phyloP scores from a whole-genome alignment of 2,888 invertebrate genomes.

The Eupithecia dodoneata region DNA sequence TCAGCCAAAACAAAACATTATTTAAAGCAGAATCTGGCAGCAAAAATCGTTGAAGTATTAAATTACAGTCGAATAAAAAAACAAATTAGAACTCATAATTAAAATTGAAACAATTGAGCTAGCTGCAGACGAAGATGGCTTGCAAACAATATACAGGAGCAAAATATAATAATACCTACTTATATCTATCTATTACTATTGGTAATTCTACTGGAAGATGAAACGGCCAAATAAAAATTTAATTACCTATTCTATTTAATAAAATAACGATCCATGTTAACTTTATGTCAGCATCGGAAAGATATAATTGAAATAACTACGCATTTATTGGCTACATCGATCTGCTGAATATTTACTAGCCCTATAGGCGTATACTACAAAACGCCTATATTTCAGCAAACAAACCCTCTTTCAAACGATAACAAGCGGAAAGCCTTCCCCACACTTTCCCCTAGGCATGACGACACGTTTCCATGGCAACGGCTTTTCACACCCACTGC shows the following conservation, averaged over 20 bases:
- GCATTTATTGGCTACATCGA: not conserved
- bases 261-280: not conserved
- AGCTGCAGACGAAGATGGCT: too few species aligned
- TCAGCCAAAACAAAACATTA: not conserved
- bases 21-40: not conserved
- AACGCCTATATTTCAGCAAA: constrained; percentile 32
- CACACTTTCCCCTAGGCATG: constrained; percentile 75
- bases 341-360: not conserved
- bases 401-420: constrained; percentile 41
- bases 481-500: constrained; percentile 78
- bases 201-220: not conserved
- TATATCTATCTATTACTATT: not conserved
- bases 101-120: too few species aligned
- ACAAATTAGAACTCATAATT: too few species aligned
- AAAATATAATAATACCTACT: not conserved
- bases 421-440: constrained; percentile 66
- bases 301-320: not conserved
- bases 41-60: too few species aligned
- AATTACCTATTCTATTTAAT: not conserved
- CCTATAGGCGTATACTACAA: constrained; percentile 11
- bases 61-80: too few species aligned
- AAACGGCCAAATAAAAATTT: not conserved
- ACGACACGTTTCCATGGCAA: constrained; percentile 69
- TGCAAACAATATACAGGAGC: too few species aligned
- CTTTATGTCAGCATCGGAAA: not conserved